phyloP scores from a whole-genome alignment of 2,797 vertebrate species.

The Odontamblyopus lacepedii region DNA sequence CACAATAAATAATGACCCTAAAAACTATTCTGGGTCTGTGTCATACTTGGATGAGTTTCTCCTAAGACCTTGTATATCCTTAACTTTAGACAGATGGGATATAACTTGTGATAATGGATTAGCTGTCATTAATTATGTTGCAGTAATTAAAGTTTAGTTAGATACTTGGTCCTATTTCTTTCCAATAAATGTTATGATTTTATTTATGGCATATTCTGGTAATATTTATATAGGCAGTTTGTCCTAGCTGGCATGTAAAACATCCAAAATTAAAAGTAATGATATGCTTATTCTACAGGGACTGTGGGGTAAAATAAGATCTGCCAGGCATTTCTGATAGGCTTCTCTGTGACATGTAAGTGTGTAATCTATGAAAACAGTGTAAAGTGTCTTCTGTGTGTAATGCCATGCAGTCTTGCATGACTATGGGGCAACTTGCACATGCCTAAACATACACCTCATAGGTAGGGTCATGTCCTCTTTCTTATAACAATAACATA shows the following conservation, averaged over 20 bases:
- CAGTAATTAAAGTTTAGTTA: background rate
- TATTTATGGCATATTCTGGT: background rate
- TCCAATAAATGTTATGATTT: background rate
- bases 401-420: background rate
- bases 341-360: background rate
- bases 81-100: background rate
- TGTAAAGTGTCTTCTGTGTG: background rate
- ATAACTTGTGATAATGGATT: background rate
- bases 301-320: background rate
- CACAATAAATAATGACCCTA: too few species aligned
- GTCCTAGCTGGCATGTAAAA: background rate
- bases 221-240: background rate
- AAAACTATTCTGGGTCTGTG: slow-evolving; percentile 5
- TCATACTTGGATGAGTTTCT: slow-evolving; percentile 23
- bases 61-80: background rate
- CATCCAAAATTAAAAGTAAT: background rate
- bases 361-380: background rate
- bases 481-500: background rate
- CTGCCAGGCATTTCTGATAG: background rate
- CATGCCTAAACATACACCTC: background rate
- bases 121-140: background rate
- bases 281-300: background rate
- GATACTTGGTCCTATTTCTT: background rate
- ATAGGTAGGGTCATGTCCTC: background rate
- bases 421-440: background rate